phyloP scores from a whole-genome alignment of 2,888 invertebrate species.

The Microplitis manilae region DNA sequence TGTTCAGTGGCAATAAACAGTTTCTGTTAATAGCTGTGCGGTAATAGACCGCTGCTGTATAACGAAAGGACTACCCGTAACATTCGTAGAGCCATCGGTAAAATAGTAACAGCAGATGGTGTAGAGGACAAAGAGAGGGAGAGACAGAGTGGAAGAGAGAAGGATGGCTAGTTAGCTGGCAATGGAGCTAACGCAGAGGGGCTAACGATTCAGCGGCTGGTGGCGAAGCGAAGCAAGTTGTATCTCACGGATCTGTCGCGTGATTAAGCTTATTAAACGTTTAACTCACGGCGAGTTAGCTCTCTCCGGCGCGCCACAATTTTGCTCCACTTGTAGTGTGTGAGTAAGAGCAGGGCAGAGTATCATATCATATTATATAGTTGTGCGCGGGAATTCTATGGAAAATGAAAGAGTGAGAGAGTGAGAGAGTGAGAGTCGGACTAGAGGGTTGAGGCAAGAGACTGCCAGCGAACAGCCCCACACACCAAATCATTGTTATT shows the following conservation, averaged over 20 bases:
- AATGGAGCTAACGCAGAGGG: constrained; percentile 34
- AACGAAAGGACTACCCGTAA: constrained; percentile 45
- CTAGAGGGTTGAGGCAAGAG: constrained; percentile 54
- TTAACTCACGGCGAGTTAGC: constrained; percentile 69
- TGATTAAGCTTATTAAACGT: constrained; percentile 72
- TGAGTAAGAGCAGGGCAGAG: constrained; percentile 36
- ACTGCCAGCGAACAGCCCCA: constrained; percentile 59
- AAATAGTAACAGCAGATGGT: constrained; percentile 72
- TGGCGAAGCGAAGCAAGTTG: constrained; percentile 69
- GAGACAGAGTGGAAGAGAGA: constrained; percentile 22
- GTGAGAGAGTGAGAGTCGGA: constrained; percentile 12
- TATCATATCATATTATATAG: constrained; percentile 24
- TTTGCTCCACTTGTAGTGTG: constrained; percentile 33
- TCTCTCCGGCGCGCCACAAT: constrained; percentile 52
- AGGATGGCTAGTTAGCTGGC: constrained; percentile 34
- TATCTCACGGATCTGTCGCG: constrained; percentile 72
- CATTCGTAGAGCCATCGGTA: constrained; percentile 56
- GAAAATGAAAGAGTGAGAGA: constrained; percentile 29
- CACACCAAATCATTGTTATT: constrained; percentile 70
- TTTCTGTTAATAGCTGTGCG: constrained; percentile 64
- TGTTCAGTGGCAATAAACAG: constrained; percentile 67
- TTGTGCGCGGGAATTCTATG: constrained; percentile 30
- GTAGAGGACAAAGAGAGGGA: constrained; percentile 31
- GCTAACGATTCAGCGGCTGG: constrained; percentile 47
- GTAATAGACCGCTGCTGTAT: constrained; percentile 41